Evolutionary conservation across 2,113 vertebrate species (phyloP), one percentile per base, ranked within the genome.

Genomic region (Terrapene triunguis): DNA sequence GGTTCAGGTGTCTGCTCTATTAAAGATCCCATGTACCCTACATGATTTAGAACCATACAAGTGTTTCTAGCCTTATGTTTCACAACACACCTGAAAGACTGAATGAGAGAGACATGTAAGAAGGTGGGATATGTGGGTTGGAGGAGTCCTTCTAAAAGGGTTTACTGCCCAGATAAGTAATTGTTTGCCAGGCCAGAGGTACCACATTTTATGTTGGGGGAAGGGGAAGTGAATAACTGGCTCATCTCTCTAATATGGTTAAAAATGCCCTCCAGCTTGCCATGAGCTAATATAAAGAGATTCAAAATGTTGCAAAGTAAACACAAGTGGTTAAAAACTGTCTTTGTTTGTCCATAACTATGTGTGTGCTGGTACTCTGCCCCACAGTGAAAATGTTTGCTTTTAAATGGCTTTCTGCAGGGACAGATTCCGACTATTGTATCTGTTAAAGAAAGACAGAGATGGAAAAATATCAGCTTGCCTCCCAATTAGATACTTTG

Each of bases 361-460:
- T 11, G 4, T 3, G 4, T 3, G 59, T 2, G 9, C n/a, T 35
- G 69, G 85, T 84, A 42, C 11, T 57, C 7, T 27, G n/a, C 35
- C 95, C 35, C 8, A 7, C 59, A 55, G n/a, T 10, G 35, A 35
- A 76, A 89, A 25, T 38, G 3, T 27, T 89, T 47, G 13, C 78
- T 93, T 21, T 51, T 4, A 0, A 35, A 4, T 82, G 51, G 74
- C 3, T 62, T 86, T 50, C 53, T 62, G 0, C 0, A 12, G 38
- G 38, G 74, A 88, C 11, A 44, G 62, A 3, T 32, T 83, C 1
- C 59, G 90, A 32, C 5, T n/a, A 14, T 85, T 84, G 38, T 24
- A 50, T 29, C 74, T 74, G 3, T 1, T 74, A 44, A 48, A 87
- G 76, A 16, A 79, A 81, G 13, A 6, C 4, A 3, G 21, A 42